Evolutionary conservation across 2,113 vertebrate species (phyloP).

Genomic region (Lepisosteus oculatus): DNA sequence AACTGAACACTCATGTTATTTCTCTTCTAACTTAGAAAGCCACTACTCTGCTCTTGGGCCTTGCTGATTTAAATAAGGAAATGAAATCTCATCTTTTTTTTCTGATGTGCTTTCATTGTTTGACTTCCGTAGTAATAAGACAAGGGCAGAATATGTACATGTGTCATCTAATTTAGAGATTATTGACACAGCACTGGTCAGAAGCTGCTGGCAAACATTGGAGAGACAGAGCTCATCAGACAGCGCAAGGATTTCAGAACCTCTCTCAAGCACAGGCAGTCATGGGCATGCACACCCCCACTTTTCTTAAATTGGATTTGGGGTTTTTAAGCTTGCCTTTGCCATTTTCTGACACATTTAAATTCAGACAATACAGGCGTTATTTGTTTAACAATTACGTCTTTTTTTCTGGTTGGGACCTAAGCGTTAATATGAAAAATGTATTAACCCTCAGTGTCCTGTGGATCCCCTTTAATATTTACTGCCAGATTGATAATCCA

Average conservation of each 20-base stretch:
- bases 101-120: constrained; percentile 77
- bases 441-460: no score
- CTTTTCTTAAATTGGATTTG: no score
- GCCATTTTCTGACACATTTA: no score
- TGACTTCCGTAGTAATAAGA: constrained; percentile 84
- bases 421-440: no score
- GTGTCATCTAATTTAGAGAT: constrained; percentile 87
- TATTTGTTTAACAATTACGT: no score
- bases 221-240: constrained; percentile 18
- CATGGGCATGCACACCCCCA: constrained; percentile 28
- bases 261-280: constrained; percentile 21
- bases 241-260: constrained; percentile 16
- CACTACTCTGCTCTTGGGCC: constrained; percentile 20
- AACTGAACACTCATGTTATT: constrained; percentile 33
- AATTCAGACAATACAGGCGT: no score
- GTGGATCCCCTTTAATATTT: no score
- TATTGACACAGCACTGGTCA: constrained; percentile 85
- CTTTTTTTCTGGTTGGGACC: no score
- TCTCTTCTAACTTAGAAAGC: constrained; percentile 10
- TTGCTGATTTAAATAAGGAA: constrained; percentile 84
- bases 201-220: constrained; percentile 85
- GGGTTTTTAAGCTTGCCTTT: no score
- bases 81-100: constrained; percentile 75
- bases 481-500: no score
- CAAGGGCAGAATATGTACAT: constrained; percentile 80